Evolutionary conservation across 2,113 vertebrate genomes (phyloP).

Genomic region (Syngnathus typhle): DNA sequence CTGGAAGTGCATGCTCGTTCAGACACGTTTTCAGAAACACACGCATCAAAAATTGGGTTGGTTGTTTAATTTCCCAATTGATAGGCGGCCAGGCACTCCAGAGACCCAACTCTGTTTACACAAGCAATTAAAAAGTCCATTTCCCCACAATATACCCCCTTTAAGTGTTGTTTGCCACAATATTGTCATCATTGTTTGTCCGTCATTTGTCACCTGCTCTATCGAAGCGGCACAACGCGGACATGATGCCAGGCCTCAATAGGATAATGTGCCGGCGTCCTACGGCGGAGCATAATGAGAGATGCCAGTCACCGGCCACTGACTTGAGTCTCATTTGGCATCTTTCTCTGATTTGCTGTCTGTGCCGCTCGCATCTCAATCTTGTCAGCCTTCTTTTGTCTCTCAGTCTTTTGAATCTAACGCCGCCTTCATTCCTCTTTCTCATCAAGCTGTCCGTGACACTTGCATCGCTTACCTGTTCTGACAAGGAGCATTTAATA

Average conservation of each 20-base stretch:
- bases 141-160: slow-evolving; percentile 3
- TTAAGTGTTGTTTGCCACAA: slow-evolving; percentile 20
- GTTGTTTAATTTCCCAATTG: neutral
- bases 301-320: slow-evolving; percentile 48
- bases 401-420: slow-evolving; percentile 8
- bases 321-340: slow-evolving; percentile 55
- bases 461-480: neutral
- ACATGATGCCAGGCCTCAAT: slow-evolving; percentile 37
- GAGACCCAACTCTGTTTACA: neutral
- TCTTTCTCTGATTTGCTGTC: slow-evolving; percentile 50
- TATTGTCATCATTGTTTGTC: slow-evolving; percentile 27
- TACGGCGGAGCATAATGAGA: slow-evolving; percentile 17
- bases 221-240: slow-evolving; percentile 38
- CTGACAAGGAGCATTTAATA: neutral
- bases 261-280: slow-evolving; percentile 43
- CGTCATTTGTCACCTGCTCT: slow-evolving; percentile 56
- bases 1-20: neutral
- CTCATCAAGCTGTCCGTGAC: slow-evolving; percentile 8
- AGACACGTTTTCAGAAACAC: neutral
- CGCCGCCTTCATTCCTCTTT: slow-evolving; percentile 8
- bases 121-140: neutral
- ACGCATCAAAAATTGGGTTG: neutral
- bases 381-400: slow-evolving; percentile 4
- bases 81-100: neutral
- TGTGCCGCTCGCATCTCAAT: slow-evolving; percentile 23